These are phyloP conservation scores for Gymnobelideus leadbeateri DNA, from an alignment of 2,113 vertebrate species.

Conservation along the genomic window DNA sequence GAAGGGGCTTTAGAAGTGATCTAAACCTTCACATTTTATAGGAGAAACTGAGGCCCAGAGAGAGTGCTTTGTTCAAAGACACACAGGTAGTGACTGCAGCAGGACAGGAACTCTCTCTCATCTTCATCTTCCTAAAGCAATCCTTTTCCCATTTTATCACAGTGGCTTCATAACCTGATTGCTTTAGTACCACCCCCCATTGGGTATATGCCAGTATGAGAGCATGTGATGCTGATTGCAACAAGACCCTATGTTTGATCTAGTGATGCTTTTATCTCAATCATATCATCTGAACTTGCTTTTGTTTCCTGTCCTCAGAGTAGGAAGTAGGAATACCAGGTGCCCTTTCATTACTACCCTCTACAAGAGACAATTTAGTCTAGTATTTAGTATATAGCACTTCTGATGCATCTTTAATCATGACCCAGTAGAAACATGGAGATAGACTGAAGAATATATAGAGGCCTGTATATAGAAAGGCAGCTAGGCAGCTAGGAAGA, in stretches of 20 bases:
- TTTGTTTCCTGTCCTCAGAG: not conserved
- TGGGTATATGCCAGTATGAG: not conserved
- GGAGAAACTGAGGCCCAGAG: not conserved
- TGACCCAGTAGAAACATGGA: not conserved
- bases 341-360: no score
- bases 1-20: not conserved
- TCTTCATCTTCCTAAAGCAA: not conserved
- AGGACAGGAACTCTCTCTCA: not conserved
- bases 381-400: no score
- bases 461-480: no score
- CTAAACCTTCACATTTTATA: not conserved
- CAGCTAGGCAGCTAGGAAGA: no score
- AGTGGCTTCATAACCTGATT: not conserved
- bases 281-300: not conserved
- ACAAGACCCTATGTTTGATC: not conserved
- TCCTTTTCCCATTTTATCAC: not conserved
- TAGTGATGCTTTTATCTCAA: not conserved
- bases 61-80: no score
- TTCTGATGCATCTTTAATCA: not conserved
- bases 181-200: not conserved
- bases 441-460: not conserved
- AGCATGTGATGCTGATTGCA: not conserved
- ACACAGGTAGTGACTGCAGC: not conserved
- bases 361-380: not conserved
- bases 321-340: not conserved